Evolutionary conservation across 2,113 vertebrate species (phyloP), one percentile per base, ranked within the genome.

Genomic region (Tragelaphus strepsiceros): DNA sequence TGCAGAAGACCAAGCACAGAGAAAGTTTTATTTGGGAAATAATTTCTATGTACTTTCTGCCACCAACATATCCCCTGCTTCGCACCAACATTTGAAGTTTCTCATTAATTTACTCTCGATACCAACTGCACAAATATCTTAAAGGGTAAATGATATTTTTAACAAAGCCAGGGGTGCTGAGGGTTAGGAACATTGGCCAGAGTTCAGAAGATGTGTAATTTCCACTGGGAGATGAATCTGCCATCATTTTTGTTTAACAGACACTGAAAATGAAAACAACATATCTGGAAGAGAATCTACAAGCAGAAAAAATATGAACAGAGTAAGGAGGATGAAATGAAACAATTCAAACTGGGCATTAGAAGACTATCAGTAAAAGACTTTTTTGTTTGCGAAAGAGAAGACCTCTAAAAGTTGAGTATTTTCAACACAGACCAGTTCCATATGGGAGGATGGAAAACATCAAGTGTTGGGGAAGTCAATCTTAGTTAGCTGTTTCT

Each of bases 241-340:
- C 90, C 91, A 64, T 85, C 35, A 74, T 81, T 97, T 96, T 93
- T 97, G 77, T 90, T 85, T 88, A 96, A 95, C 6, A 90, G 71
- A 93, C 35, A 96, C 2, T 85, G 82, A 97, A 97, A 94, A 97
- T 80, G 49, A 97, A 94, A 96, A 95, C 54, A 91, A 96, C 71
- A 61, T 77, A 91, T 77, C 64, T 91, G 43, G 21, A 84, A 78
- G 24, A 91, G 35, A 91, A 96, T 35, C 58, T 91, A 71, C 8
- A 88, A 78, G 54, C 7, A 83, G 21, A 77, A 91, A 94, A 86
- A 95, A 49, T 30, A 94, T 1, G 10, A 32, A 32, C 61, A 67
- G 43, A 88, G 7, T 74, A 30, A 26, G 62, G 26, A 96, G 51
- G 51, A 5, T 59, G 67, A 94, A 95, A 6, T 58, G 24, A 85